Evolutionary conservation across 2,888 invertebrate genomes (phyloP).

Genomic region (Zaprionus obscuricornis): DNA sequence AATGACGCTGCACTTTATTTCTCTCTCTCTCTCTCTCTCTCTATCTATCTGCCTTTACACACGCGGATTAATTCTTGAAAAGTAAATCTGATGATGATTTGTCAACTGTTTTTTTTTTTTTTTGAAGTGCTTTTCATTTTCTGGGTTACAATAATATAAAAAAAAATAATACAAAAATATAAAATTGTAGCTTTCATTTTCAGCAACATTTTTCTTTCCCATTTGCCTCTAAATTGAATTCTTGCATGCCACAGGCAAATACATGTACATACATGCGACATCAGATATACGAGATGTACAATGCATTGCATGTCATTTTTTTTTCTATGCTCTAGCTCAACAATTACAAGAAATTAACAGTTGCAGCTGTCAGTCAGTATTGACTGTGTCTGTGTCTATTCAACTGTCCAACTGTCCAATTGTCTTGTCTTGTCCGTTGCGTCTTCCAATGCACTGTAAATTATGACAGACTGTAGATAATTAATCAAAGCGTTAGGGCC

Average conservation of each 20-base stretch:
- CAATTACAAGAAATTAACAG: constrained; percentile 60
- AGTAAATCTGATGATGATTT: constrained; percentile 75
- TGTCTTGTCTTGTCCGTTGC: constrained; percentile 6
- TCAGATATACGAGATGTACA: not conserved
- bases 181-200: constrained; percentile 63
- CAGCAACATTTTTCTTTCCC: constrained; percentile 46
- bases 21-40: too few species aligned
- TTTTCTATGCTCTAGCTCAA: constrained; percentile 10
- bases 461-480: constrained; percentile 75
- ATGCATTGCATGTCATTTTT: constrained; percentile 10
- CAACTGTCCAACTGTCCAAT: not conserved
- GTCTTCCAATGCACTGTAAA: constrained; percentile 58
- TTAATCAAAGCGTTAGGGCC: constrained; percentile 77
- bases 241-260: constrained; percentile 53
- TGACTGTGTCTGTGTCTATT: too few species aligned
- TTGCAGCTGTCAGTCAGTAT: constrained; percentile 36
- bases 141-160: constrained; percentile 65
- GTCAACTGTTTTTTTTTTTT: constrained; percentile 53
- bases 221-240: constrained; percentile 47
- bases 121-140: constrained; percentile 35
- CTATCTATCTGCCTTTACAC: too few species aligned
- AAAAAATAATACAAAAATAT: not conserved
- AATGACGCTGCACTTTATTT: constrained; percentile 60
- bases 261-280: too few species aligned
- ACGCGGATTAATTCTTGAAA: constrained; percentile 73